Conservation (phyloP, 1,140 invertebrate species). For the Elysia chlorotica region DNA sequence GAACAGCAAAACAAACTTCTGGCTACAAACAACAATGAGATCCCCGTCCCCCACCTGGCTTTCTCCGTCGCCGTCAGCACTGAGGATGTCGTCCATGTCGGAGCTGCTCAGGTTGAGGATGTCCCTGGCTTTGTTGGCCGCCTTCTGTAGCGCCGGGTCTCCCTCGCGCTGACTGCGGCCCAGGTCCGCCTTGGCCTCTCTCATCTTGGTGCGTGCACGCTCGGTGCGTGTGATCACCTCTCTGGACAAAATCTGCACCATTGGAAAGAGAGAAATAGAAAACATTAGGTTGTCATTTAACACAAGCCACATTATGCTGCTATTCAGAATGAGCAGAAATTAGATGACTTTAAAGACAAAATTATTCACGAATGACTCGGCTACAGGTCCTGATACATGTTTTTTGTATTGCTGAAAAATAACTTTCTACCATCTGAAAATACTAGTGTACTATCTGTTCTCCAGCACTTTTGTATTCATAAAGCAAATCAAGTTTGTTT, state of each 20-base stretch:
- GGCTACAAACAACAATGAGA: too few relatives aligned
- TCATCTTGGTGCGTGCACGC: slow-evolving; percentile 32
- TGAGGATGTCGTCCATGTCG: slow-evolving; percentile 59
- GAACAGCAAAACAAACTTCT: too few relatives aligned
- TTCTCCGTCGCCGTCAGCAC: slow-evolving; percentile 38
- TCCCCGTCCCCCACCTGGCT: background rate
- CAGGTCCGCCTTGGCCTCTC: slow-evolving; percentile 22
- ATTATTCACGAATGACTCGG: too few relatives aligned
- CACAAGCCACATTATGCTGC: too few relatives aligned
- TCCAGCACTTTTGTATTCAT: too few relatives aligned
- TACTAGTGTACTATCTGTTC: too few relatives aligned
- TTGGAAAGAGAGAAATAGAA: background rate
- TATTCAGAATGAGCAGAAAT: too few relatives aligned
- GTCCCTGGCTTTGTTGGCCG: slow-evolving; percentile 50
- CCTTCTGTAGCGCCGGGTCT: slow-evolving; percentile 40
- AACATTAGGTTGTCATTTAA: too few relatives aligned
- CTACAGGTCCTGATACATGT: too few relatives aligned
- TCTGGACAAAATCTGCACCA: slow-evolving; percentile 40
- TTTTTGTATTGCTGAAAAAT: too few relatives aligned
- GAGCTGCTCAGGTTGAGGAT: slow-evolving; percentile 57
- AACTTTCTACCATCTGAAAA: too few relatives aligned
- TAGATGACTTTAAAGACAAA: background rate
- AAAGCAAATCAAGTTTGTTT: too few relatives aligned
- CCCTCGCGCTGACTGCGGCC: slow-evolving; percentile 19
- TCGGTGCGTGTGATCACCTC: slow-evolving; percentile 40